A percentile compares a stretch with the other conserved stretches of the same genome.
phyloP scores from a whole-genome alignment of 2,888 invertebrate genomes.

The Germaria angustata region DNA sequence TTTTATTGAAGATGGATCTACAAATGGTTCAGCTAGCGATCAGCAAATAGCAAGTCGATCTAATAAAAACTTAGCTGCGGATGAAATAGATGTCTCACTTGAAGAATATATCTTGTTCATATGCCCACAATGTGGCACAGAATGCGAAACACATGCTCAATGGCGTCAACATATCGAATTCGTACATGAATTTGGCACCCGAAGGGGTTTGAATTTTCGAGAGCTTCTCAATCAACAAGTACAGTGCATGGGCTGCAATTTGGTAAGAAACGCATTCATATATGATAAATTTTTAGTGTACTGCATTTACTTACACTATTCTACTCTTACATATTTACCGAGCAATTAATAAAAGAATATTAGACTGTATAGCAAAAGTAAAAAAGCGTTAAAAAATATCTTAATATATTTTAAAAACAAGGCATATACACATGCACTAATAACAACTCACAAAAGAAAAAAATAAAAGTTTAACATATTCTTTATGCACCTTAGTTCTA shows the following conservation, averaged over 20 bases:
- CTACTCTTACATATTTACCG: no score
- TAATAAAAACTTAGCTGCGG: not conserved
- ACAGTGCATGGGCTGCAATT: slow-evolving; percentile 74
- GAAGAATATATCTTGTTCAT: slow-evolving; percentile 75
- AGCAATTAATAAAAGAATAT: no score
- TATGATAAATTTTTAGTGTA: no score
- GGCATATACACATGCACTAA: no score
- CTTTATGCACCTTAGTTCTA: no score
- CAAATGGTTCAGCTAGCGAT: slow-evolving; percentile 63
- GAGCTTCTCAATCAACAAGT: slow-evolving; percentile 70
- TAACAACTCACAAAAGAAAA: no score
- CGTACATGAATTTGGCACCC: slow-evolving; percentile 74
- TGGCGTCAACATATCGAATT: slow-evolving; percentile 76
- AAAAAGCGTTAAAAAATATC: no score
- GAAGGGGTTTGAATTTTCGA: slow-evolving; percentile 74
- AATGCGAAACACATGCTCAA: slow-evolving; percentile 73
- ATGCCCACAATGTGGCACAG: slow-evolving; percentile 75
- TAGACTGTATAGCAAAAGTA: no score
- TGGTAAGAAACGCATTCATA: slow-evolving; percentile 69
- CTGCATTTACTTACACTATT: no score
- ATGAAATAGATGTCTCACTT: slow-evolving; percentile 54
- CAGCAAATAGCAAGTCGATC: not conserved
- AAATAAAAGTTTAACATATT: no score
- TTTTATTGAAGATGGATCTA: slow-evolving; percentile 69
- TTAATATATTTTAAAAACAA: no score